Evolutionary conservation across 2,113 vertebrate species (phyloP), one percentile per base, ranked within the genome.

Genomic region (Megaleporinus macrocephalus): DNA sequence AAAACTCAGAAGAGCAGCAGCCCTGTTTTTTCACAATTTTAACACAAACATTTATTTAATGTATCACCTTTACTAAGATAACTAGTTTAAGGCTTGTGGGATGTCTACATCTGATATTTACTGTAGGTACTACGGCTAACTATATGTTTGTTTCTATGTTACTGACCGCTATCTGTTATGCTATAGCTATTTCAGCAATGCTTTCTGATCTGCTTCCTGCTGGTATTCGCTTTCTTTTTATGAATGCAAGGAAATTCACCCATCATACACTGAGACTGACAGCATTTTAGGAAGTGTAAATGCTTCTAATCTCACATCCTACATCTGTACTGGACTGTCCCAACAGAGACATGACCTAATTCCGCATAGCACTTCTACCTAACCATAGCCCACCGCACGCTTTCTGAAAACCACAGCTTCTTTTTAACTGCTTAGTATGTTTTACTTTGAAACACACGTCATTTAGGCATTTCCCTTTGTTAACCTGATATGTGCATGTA

Each of bases 191-290:
- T n/a, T n/a, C n/a, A n/a, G n/a, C n/a, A n/a, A n/a, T n/a, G 41
- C 20, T 22, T 70, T 29, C n/a, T 57, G 5, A 44, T 9, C 49
- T 79, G 30, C 24, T 51, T 73, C 9, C 71, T 13, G 44, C 44
- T 74, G 9, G 41, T 55, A 73, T 36, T 74, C 74, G 22, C 29
- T 81, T 63, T 73, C 4, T 16, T 73, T 66, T 74, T 81, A 81
- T 7, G 3, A 20, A 18, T 73, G 22, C 36, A 26, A 13, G 0
- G 7, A 36, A 4, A 47, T 51, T 4, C 4, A 33, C 26, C 13
- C 27, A 69, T 29, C 14, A 57, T 20, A 14, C 0, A 49, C 26
- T 44, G 14, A 41, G 22, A 47, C 41, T 80, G 68, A n/a, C 14
- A 49, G 26, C 55, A n/a, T 72, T 62, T 49, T 29, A 51, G 53